phyloP scores from a whole-genome alignment of 2,888 invertebrate genomes.

The Cephus runcator region DNA sequence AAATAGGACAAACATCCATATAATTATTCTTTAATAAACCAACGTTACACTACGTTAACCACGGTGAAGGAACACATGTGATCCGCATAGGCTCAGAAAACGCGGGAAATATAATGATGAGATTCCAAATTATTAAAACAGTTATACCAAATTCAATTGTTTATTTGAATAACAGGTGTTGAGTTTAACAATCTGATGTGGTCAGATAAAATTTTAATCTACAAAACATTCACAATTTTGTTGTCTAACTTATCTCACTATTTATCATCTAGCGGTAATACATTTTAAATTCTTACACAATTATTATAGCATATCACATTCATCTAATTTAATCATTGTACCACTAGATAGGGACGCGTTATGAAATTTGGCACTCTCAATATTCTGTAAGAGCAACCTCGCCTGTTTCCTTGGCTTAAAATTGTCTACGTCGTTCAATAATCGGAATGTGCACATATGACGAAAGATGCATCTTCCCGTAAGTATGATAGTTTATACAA shows the following conservation, averaged over 20 bases:
- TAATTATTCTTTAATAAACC: neutral
- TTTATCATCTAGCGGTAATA: neutral
- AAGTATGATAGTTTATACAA: neutral
- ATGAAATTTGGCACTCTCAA: neutral
- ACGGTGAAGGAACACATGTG: neutral
- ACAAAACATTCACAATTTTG: neutral
- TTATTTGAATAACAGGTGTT: neutral
- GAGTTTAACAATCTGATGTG: too few species aligned
- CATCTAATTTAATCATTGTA: neutral
- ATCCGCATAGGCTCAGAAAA: neutral
- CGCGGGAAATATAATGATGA: neutral
- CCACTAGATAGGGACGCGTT: neutral
- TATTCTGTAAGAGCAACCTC: neutral
- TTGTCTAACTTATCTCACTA: neutral
- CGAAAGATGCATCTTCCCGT: neutral
- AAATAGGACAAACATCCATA: neutral
- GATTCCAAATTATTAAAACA: neutral
- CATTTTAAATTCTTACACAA: neutral
- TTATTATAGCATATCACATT: neutral
- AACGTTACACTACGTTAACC: neutral
- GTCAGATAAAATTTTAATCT: neutral
- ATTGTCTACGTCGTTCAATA: neutral
- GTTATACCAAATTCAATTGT: neutral
- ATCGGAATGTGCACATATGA: neutral
- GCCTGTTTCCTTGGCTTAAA: neutral